Conservation (phyloP, 1,140 invertebrate genomes). For the Delia radicum region DNA sequence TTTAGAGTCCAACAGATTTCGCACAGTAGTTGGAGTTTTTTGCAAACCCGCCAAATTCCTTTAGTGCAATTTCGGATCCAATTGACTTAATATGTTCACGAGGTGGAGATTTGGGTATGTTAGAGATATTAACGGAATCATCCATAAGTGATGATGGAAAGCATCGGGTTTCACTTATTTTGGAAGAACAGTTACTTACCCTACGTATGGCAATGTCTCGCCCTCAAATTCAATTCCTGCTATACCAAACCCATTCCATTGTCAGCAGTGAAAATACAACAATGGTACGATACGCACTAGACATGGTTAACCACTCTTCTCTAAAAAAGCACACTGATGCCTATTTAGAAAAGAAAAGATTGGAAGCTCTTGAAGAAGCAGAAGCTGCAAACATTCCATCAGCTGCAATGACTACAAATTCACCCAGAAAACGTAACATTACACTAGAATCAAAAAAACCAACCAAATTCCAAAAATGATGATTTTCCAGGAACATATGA, state of each 20-base stretch:
- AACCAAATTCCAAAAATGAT: background rate
- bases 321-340: slow-evolving; percentile 61
- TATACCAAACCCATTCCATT: slow-evolving; percentile 72
- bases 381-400: slow-evolving; percentile 49
- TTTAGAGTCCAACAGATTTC: slow-evolving; percentile 60
- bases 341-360: slow-evolving; percentile 43
- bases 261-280: slow-evolving; percentile 66
- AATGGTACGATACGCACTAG: slow-evolving; percentile 63
- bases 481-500: background rate
- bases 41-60: slow-evolving; percentile 74
- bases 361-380: slow-evolving; percentile 47
- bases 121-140: slow-evolving; percentile 67
- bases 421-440: slow-evolving; percentile 38
- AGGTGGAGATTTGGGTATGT: slow-evolving; percentile 67
- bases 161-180: slow-evolving; percentile 61
- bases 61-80: slow-evolving; percentile 71
- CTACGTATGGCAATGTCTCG: slow-evolving; percentile 67
- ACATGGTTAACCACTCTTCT: slow-evolving; percentile 65
- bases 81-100: slow-evolving; percentile 70
- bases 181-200: slow-evolving; percentile 69
- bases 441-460: slow-evolving; percentile 33
- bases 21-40: slow-evolving; percentile 71
- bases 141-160: slow-evolving; percentile 63
- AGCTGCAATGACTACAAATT: slow-evolving; percentile 44
- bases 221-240: slow-evolving; percentile 69